phyloP scores from a whole-genome alignment of 2,888 invertebrate genomes.

The Creontiades dilutus region DNA sequence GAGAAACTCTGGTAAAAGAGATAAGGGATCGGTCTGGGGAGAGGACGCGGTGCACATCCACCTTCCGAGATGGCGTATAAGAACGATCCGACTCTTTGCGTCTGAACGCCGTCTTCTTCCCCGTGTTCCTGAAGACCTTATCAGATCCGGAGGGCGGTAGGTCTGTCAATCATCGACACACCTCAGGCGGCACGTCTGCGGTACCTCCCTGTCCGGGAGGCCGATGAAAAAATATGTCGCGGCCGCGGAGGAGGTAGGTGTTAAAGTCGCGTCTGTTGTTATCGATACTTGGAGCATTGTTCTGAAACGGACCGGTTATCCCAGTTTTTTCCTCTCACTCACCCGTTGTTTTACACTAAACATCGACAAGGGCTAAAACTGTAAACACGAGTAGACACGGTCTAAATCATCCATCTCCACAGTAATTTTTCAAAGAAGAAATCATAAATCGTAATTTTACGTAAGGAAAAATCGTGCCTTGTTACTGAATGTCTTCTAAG shows the following conservation, averaged over 20 bases:
- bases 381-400: background rate
- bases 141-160: conserved; percentile 68
- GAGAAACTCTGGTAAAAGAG: background rate
- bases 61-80: conserved; percentile 3
- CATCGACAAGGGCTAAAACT: background rate
- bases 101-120: background rate
- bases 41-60: conserved; percentile 23
- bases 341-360: background rate
- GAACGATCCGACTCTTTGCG: conserved; percentile 30
- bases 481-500: too few relatives aligned
- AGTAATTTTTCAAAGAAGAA: too few relatives aligned
- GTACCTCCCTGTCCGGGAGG: background rate
- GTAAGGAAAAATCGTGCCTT: too few relatives aligned
- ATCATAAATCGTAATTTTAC: too few relatives aligned
- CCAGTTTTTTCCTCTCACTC: background rate
- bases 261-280: background rate
- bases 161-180: conserved; percentile 70
- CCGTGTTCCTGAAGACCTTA: conserved; percentile 29
- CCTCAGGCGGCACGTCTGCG: conserved; percentile 64
- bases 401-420: background rate
- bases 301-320: conserved; percentile 3
- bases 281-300: conserved; percentile 42
- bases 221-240: conserved; percentile 35
- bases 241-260: conserved; percentile 31
- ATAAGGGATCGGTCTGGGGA: conserved; percentile 1